Percentiles rank a stretch among this genome's conserved stretches.
These are phyloP conservation scores for Hecatera dysodea DNA, from an alignment of 2,888 invertebrate genomes.

Conservation along the genomic window DNA sequence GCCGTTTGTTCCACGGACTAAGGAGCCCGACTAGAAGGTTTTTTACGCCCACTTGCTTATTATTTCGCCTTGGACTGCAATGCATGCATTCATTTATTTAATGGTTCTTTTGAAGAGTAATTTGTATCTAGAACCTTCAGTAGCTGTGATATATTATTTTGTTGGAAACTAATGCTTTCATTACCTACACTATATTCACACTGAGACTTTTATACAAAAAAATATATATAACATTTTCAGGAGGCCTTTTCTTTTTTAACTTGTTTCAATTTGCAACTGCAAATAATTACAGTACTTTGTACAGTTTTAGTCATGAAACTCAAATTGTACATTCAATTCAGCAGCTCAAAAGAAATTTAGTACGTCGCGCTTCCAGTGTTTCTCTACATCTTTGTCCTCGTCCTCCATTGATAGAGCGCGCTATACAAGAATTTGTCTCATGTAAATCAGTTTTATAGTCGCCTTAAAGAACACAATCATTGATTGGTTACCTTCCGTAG, in stretches of 20 bases:
- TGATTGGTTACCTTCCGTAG: slow-evolving; percentile 55
- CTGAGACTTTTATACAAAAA: neutral
- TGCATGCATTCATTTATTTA: slow-evolving; percentile 41
- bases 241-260: neutral
- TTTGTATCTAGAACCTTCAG: slow-evolving; percentile 23
- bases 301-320: neutral
- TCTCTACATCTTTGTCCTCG: slow-evolving; percentile 10
- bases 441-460: slow-evolving; percentile 64
- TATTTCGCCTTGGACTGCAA: slow-evolving; percentile 43
- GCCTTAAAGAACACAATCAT: slow-evolving; percentile 50
- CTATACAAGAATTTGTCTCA: slow-evolving; percentile 33
- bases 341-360: neutral
- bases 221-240: neutral
- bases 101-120: slow-evolving; percentile 19
- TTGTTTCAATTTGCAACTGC: neutral
- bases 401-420: neutral
- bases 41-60: slow-evolving; percentile 52
- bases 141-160: slow-evolving; percentile 8
- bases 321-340: neutral
- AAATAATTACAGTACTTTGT: neutral
- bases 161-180: neutral
- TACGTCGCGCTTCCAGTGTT: slow-evolving; percentile 22
- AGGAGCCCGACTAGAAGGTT: slow-evolving; percentile 58
- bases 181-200: neutral
- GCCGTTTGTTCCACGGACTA: slow-evolving; percentile 70